Percentiles rank a stretch among this genome's conserved stretches.
Conservation (phyloP, 2,888 invertebrate genomes). For the Ypsolopha sequella region DNA sequence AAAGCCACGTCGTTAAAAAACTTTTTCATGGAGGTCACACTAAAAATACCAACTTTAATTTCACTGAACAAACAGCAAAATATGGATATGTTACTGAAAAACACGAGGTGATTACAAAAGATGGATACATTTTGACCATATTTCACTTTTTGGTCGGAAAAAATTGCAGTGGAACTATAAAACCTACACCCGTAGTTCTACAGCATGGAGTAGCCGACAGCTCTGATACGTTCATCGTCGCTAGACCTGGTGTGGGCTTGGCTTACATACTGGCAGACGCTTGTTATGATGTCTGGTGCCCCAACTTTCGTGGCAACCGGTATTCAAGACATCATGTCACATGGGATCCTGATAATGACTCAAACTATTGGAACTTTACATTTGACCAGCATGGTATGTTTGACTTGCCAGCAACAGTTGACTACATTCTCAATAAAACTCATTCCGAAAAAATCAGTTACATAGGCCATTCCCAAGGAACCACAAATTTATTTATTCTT, state of each 20-base stretch:
- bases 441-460: conserved; percentile 70
- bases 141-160: conserved; percentile 28
- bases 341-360: conserved; percentile 21
- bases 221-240: conserved; percentile 1
- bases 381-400: conserved; percentile 79
- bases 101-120: conserved; percentile 35
- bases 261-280: conserved; percentile 5
- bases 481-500: conserved; percentile 71
- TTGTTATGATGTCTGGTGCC: conserved; percentile 10
- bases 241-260: neutral
- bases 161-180: conserved; percentile 21
- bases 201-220: conserved; percentile 5
- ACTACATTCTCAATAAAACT: conserved; percentile 68
- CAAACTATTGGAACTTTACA: conserved; percentile 70
- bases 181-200: conserved; percentile 1
- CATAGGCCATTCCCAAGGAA: conserved; percentile 80
- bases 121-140: conserved; percentile 39
- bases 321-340: conserved; percentile 60
- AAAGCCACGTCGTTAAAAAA: too few species aligned
- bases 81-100: conserved; percentile 32
- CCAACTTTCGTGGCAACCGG: conserved; percentile 6
- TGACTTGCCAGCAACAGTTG: conserved; percentile 80
- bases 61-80: conserved; percentile 37
- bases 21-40: too few species aligned
- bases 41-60: conserved; percentile 44